A percentile compares a stretch with the other conserved stretches of the same genome.
phyloP scores from a whole-genome alignment of 1,140 invertebrate genomes.

The Dysdera silvatica region DNA sequence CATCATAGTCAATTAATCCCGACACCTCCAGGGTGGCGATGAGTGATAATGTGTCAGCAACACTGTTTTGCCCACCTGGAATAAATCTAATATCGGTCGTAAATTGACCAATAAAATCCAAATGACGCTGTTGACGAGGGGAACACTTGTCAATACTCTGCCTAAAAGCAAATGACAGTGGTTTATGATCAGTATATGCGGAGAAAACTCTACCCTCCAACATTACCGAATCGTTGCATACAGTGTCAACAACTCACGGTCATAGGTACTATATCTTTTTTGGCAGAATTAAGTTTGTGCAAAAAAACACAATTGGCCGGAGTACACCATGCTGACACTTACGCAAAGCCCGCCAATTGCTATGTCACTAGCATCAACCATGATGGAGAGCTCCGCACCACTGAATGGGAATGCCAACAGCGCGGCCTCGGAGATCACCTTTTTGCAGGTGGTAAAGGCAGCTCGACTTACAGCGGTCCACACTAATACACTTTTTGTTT shows the following conservation, averaged over 20 bases:
- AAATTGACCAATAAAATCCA: too few relatives aligned
- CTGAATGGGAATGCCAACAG: constrained; percentile 13
- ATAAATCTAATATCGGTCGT: too few relatives aligned
- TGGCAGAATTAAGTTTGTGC: constrained; percentile 9
- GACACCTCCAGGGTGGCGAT: too few relatives aligned
- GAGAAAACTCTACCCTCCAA: constrained; percentile 37
- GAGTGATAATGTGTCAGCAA: too few relatives aligned
- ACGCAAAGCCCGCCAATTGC: constrained; percentile 21
- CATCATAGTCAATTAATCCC: too few relatives aligned
- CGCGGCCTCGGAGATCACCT: constrained; percentile 29
- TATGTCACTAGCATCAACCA: constrained; percentile 21
- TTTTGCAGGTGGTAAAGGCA: constrained; percentile 43
- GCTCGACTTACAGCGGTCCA: constrained; percentile 28
- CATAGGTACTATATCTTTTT: constrained; percentile 29
- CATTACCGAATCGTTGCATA: constrained; percentile 35
- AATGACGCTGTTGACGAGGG: not conserved
- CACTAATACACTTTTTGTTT: not conserved
- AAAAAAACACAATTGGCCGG: constrained; percentile 30
- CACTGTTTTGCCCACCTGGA: too few relatives aligned
- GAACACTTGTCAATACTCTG: constrained; percentile 22
- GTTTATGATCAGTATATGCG: constrained; percentile 37
- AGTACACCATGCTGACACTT: not conserved
- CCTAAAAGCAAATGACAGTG: constrained; percentile 34
- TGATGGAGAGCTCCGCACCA: constrained; percentile 9
- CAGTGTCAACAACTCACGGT: constrained; percentile 31